A percentile compares a stretch with the other conserved stretches of the same genome.
Conservation (phyloP, 2,888 invertebrate species). For the Zelleria hepariella region DNA sequence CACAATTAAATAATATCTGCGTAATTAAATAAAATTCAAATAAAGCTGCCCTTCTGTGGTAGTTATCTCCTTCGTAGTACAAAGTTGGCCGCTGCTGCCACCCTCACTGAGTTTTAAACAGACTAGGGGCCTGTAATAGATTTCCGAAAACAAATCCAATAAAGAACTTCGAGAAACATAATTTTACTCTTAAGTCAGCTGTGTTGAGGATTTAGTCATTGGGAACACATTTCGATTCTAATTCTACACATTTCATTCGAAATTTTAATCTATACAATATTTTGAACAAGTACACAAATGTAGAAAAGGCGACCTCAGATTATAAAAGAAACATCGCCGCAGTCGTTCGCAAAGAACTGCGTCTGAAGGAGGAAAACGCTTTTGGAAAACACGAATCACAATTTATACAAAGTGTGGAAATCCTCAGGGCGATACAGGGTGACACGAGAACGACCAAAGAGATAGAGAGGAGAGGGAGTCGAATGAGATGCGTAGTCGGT, state of each 20-base stretch:
- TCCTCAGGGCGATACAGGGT: neutral
- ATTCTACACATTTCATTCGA: too few species aligned
- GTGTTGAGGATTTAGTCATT: neutral
- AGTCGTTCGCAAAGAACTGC: too few species aligned
- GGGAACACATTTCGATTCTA: neutral
- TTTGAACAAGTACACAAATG: too few species aligned
- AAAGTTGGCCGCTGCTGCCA: neutral
- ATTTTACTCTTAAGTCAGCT: neutral
- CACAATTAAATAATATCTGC: too few species aligned
- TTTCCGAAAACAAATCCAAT: slow-evolving; percentile 5
- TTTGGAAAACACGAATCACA: neutral
- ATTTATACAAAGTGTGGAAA: neutral
- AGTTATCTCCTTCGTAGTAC: neutral
- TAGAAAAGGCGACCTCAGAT: too few species aligned
- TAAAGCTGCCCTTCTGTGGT: neutral
- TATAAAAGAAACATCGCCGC: too few species aligned
- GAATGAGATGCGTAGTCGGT: slow-evolving; percentile 52
- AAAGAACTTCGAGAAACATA: slow-evolving; percentile 1
- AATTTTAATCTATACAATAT: too few species aligned
- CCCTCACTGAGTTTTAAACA: neutral
- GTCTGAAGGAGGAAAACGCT: neutral
- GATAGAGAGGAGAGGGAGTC: slow-evolving; percentile 7
- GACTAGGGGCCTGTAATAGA: neutral
- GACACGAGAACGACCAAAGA: neutral
- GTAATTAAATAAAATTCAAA: neutral